phyloP scores from a whole-genome alignment of 2,113 vertebrate genomes.

The Polypterus senegalus region DNA sequence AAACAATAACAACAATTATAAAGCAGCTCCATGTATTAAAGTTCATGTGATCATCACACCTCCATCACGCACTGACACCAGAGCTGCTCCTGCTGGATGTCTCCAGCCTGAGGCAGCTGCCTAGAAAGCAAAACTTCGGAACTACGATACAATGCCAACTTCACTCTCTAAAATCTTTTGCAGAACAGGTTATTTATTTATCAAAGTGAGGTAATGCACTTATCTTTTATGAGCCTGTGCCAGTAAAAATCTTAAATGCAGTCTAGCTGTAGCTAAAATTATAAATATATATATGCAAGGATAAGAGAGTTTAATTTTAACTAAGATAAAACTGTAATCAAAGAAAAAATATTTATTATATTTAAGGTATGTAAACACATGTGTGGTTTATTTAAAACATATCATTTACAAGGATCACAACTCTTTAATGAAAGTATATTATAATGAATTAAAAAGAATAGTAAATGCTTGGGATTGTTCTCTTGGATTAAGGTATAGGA shows the following conservation, averaged over 20 bases:
- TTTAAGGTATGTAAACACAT: conserved; percentile 2
- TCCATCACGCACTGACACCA: too few relatives aligned
- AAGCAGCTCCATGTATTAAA: too few relatives aligned
- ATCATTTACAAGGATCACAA: not conserved
- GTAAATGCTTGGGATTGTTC: not conserved
- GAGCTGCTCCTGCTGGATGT: too few relatives aligned
- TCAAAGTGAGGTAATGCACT: not conserved
- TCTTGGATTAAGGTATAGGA: not conserved
- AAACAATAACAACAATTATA: too few relatives aligned
- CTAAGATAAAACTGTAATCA: not conserved
- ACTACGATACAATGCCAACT: too few relatives aligned
- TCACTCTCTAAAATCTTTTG: not conserved
- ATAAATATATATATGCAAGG: not conserved
- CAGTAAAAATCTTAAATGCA: not conserved
- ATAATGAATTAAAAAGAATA: not conserved
- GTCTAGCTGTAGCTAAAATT: not conserved
- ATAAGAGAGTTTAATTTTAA: not conserved
- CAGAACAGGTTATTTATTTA: not conserved
- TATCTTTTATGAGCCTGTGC: not conserved
- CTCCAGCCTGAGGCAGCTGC: too few relatives aligned
- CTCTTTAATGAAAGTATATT: conserved; percentile 4
- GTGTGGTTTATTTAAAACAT: conserved; percentile 1
- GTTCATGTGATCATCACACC: too few relatives aligned
- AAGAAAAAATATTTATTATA: not conserved
- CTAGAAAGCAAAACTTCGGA: too few relatives aligned